phyloP scores from a whole-genome alignment of 2,113 vertebrate genomes.

The Cichladusa arquata region DNA sequence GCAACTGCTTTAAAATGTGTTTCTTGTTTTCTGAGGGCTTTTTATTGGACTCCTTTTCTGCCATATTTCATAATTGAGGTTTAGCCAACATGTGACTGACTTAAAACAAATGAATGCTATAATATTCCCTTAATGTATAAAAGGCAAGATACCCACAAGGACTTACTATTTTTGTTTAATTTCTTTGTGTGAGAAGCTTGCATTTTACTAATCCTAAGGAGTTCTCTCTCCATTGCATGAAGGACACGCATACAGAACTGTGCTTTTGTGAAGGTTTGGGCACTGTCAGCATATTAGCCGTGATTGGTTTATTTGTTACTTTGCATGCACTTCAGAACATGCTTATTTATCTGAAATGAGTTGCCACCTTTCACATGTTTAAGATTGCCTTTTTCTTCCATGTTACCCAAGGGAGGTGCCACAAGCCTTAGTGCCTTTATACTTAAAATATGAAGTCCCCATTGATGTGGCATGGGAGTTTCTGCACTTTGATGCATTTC shows the following conservation, averaged over 20 bases:
- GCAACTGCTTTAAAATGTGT: slow-evolving; percentile 3
- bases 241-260: background rate
- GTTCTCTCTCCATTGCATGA: background rate
- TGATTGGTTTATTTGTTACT: background rate
- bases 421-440: background rate
- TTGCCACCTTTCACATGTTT: background rate
- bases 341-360: background rate
- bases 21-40: slow-evolving; percentile 15
- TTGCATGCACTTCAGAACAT: background rate
- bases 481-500: background rate
- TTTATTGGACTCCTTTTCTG: background rate
- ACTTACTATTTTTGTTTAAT: background rate
- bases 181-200: background rate
- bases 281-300: background rate
- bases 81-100: background rate
- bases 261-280: background rate
- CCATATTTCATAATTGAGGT: background rate
- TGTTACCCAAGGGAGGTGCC: accelerated
- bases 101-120: background rate
- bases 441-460: background rate
- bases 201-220: background rate
- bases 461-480: background rate
- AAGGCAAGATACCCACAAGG: background rate
- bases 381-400: background rate
- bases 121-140: background rate